phyloP scores from a whole-genome alignment of 2,888 invertebrate genomes.

The Lydus trimaculatus region DNA sequence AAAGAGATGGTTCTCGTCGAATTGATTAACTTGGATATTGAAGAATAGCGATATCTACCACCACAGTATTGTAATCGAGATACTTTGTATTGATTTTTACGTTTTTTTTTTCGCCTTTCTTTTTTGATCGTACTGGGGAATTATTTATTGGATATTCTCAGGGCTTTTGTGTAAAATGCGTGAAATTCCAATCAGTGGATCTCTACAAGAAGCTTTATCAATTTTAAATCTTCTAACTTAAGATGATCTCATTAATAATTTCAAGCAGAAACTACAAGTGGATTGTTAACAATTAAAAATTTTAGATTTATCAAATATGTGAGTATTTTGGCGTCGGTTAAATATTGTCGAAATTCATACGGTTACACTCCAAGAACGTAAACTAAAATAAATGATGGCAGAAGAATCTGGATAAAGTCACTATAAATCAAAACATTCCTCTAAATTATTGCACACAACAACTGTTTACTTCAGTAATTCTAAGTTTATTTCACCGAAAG shows the following conservation, averaged over 20 bases:
- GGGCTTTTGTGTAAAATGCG: neutral
- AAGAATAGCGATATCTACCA: no score
- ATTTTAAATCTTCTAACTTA: neutral
- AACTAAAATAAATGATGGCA: slow-evolving; percentile 6
- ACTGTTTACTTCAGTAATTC: neutral
- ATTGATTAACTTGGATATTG: neutral
- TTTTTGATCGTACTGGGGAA: neutral
- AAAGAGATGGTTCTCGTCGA: slow-evolving; percentile 1
- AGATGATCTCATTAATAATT: neutral
- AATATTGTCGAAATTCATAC: neutral
- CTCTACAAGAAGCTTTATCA: neutral
- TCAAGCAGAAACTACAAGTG: neutral
- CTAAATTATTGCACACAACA: neutral
- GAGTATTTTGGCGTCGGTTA: neutral
- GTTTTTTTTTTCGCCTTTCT: neutral
- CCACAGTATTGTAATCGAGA: no score
- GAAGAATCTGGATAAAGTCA: neutral
- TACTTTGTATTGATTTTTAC: slow-evolving; percentile 18
- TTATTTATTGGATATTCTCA: neutral
- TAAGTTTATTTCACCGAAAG: neutral
- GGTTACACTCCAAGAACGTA: slow-evolving; percentile 6
- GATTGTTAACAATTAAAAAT: neutral
- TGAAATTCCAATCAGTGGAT: neutral
- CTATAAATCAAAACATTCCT: slow-evolving; percentile 2
- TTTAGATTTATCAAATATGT: no score